Base-by-base conservation (phyloP, 2,797 vertebrate species). In the Sorex maritimensis region DNA sequence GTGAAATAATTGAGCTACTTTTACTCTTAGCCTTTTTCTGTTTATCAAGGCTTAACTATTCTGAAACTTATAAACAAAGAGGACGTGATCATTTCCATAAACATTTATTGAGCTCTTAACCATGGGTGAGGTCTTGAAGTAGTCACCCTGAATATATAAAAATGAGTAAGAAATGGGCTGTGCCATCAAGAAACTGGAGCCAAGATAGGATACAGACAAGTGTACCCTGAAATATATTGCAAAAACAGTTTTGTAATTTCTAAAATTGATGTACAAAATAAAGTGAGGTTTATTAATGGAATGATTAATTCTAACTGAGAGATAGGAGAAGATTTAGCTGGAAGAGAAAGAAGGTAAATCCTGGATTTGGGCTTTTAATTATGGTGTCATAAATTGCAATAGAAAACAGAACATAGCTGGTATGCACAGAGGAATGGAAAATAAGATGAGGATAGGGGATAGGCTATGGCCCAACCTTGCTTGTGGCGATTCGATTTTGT, bases 81-180 rank as follows among this genome's bases (percentile, higher is more conserved):
- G 38, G 55, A 81, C 92, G 41, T 92, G 61, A 92, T 87, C 55
- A 78, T n/a, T 84, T 95, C 78, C 49, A 84, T 90, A 84, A 89
- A 93, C 69, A 92, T 92, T 93, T 93, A 81, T 69, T 90, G 90
- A 92, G 65, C n/a, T 49, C 63, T 93, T 90, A 55, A 83, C 61
- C 81, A 7, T 67, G 82, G 79, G 74, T 93, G 92, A 88, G 69
- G 14, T 86, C 58, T 75, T 92, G 73, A 95, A 77, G 34, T 88
- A 77, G 80, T 75, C 69, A 65, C 5, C 23, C 19, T 81, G 15
- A 38, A 68, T 84, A 75, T 90, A 72, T 75, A 90, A 83, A 89
- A 75, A 71, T 86, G 73, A 75, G 41, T 84, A 90, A 84, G 78
- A 92, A 87, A 58, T 61, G 34, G 67, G 52, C 63, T 55, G 90